Conservation (phyloP, 2,113 vertebrate species). For the Anser brachyrhynchus region DNA sequence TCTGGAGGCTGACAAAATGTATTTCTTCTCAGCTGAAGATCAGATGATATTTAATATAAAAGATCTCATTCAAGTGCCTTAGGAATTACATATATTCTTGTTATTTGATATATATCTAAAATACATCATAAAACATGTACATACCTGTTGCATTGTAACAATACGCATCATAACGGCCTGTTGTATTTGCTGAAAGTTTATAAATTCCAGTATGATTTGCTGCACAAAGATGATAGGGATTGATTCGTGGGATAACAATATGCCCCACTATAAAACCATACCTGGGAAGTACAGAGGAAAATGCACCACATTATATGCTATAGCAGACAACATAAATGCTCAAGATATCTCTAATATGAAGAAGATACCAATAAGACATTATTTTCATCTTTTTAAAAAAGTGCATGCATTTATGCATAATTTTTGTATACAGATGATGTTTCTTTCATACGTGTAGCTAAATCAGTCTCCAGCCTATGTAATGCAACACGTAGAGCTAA, state of each 20-base stretch:
- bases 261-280: conserved; percentile 83
- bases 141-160: conserved; percentile 87
- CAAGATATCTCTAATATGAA: not conserved
- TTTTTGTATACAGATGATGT: not conserved
- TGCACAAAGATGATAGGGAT: conserved; percentile 78
- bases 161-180: conserved; percentile 77
- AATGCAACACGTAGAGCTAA: not conserved
- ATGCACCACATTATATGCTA: not conserved
- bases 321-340: not conserved
- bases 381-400: not conserved
- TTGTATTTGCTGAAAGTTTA: conserved; percentile 2
- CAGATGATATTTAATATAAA: not conserved
- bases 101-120: not conserved
- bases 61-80: not conserved
- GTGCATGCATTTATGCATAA: not conserved
- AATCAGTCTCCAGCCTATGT: not conserved
- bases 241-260: conserved; percentile 82
- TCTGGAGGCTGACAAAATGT: not conserved
- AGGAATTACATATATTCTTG: not conserved
- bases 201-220: conserved; percentile 80
- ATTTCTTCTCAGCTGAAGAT: not conserved
- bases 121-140: not conserved
- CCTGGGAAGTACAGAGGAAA: conserved; percentile 69
- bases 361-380: not conserved
- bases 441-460: not conserved